Base-by-base conservation (phyloP, 1,140 invertebrate species). In the Hylaeus anthracinus region DNA sequence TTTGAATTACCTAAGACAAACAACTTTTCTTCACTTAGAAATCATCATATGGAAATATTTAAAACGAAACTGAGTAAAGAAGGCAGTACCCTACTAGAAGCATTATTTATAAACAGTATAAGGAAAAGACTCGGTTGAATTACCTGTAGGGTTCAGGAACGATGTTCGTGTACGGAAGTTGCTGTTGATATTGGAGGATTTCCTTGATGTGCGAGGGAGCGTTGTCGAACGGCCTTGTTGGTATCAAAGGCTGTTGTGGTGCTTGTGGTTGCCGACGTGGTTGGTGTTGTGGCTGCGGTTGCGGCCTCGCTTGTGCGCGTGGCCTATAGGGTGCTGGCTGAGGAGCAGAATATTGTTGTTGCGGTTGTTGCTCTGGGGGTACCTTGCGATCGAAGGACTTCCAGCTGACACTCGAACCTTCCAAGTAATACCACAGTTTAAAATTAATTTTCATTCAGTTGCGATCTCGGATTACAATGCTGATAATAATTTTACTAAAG, bases 391-490 rank as follows among this genome's bases (percentile, higher is more conserved):
- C 85, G 75, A 91, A 94, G 6, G 92, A 92, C 37, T 83, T 90
- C 93, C 93, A 94, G 51, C 92, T 93, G 1, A 93, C 89, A 65
- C 88, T 89, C 2, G 90, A 81, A 63, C 93, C 93, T 93, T 78
- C 78, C 9, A 26, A 69, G 63, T 1, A 12, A 70, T 15, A 65
- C 64, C 26, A 41, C 2, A 41, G 67, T 63, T 53, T 58, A 51
- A 56, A 70, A 15, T 51, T 51, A 10, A 51, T 51, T 51, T 6
- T 51, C 51, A 10, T 51, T 51, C 10, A 10, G 9, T 9, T 9
- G 6, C 51, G 10, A 1, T 9, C 2, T 51, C 6, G 6, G 10
- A 2, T 9, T 51, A 1, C 9, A 51, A 9, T 5, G 5, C 43
- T 45, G 2, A 2, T 45, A 45, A 45, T 3, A 45, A 2, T 45